Percentiles rank a stretch among this genome's conserved stretches.
phyloP scores from a whole-genome alignment of 2,888 invertebrate genomes.

The Alsophila aescularia region DNA sequence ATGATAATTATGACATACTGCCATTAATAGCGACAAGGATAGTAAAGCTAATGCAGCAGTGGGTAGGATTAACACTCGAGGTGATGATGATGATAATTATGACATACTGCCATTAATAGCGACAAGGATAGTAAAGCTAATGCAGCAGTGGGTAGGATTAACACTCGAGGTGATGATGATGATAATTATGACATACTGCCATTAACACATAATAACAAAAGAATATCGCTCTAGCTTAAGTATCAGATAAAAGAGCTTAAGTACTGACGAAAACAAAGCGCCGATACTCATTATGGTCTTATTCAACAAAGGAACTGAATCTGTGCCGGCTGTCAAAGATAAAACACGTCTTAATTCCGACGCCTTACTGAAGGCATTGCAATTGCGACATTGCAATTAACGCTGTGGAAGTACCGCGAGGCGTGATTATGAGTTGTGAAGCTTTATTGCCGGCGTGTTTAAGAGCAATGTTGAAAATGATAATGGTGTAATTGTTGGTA shows the following conservation, averaged over 20 bases:
- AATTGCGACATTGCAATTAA: conserved; percentile 62
- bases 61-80: no score
- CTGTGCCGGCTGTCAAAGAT: conserved; percentile 51
- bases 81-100: no score
- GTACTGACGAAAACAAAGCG: no score
- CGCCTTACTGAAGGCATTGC: conserved; percentile 49
- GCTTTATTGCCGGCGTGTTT: neutral
- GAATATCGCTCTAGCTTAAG: neutral
- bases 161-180: no score
- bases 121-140: no score
- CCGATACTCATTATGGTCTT: conserved; percentile 39
- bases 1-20: no score
- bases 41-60: no score
- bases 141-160: no score
- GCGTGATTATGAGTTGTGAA: conserved; percentile 16
- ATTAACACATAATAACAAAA: neutral
- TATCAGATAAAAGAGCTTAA: no score
- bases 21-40: no score
- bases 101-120: no score
- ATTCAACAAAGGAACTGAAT: conserved; percentile 42
- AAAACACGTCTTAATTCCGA: conserved; percentile 54
- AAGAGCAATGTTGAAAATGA: neutral
- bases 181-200: neutral
- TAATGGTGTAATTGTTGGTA: neutral
- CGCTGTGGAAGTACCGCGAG: conserved; percentile 32